Conservation (phyloP, 2,113 vertebrate genomes). For the Gulo gulo region DNA sequence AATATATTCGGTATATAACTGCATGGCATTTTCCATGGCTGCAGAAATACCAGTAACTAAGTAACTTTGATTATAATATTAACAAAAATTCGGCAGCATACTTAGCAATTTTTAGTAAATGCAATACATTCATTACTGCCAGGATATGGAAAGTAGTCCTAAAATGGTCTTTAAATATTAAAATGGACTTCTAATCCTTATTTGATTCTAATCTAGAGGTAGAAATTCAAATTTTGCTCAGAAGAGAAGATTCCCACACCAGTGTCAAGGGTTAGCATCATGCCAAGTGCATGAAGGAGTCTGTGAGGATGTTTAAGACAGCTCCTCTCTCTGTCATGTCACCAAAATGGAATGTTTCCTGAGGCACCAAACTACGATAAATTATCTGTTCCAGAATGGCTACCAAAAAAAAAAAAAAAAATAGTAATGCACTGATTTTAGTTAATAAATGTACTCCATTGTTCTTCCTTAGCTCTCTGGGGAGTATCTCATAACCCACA, state of each 20-base stretch:
- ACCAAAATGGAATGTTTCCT: not conserved
- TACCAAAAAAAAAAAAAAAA: not conserved
- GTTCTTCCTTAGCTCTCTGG: not conserved
- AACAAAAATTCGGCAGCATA: not conserved
- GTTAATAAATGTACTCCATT: not conserved
- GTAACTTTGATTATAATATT: conserved; percentile 31
- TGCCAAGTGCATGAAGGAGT: not conserved
- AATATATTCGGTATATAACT: not conserved
- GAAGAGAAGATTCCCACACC: not conserved
- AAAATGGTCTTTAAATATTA: conserved; percentile 2
- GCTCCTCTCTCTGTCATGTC: not conserved
- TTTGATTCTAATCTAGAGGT: not conserved
- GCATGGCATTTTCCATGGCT: not conserved
- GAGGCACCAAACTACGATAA: not conserved
- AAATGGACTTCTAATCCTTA: not conserved
- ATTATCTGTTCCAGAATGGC: not conserved
- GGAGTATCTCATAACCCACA: not conserved
- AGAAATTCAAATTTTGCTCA: not conserved
- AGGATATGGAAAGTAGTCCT: not conserved
- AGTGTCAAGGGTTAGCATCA: not conserved
- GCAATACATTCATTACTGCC: not conserved
- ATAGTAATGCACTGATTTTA: not conserved
- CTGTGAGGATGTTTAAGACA: not conserved
- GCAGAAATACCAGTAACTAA: not conserved
- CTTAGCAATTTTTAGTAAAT: not conserved